Base-by-base conservation (phyloP, 2,888 invertebrate species). In the Nymphalis urticae region DNA sequence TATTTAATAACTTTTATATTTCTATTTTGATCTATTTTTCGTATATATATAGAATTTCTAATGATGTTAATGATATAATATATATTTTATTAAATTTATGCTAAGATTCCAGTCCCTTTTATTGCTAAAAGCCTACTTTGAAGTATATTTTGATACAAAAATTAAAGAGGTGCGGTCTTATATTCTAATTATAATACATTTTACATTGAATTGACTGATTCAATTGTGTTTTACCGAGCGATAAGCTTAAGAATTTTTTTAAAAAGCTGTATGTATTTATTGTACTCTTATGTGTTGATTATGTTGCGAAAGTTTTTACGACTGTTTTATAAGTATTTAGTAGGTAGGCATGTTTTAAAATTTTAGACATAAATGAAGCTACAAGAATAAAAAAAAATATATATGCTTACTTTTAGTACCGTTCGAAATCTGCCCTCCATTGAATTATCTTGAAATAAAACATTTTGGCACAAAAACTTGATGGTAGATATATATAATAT, bases 1-100 rank as follows among this genome's bases (percentile, higher is more conserved):
- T 65, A 42, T 60, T 60, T 24, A 61, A 64, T 47, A 61, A 61
- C 27, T 61, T 66, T 61, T 61, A 47, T 61, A 66, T 66, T 66
- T 42, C 65, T 59, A 60, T 53, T 66, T 65, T 59, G 27, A 36
- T 36, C 51, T 59, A 65, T 48, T 51, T 53, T 17, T 60, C 13
- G 27, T 66, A 60, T 61, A 17, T 59, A 21, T 24, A 60, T 60
- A 50, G 21, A 60, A 47, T 60, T 64, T 60, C 32, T 61, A 64
- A 54, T 50, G 48, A 53, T 32, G 64, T 64, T 64, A 36, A 54
- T 32, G 21, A 61, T 32, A 53, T 48, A 27, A 60, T 47, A 51
- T 51, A 51, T 63, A 54, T 63, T 56, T 61, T 64, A 64, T 64
- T 48, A 36, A 21, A 56, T 48, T 19, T 48, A 50, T 50, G 58